Evolutionary conservation across 1,140 invertebrate species (phyloP).

Genomic region (Andrena cerasifolii): DNA sequence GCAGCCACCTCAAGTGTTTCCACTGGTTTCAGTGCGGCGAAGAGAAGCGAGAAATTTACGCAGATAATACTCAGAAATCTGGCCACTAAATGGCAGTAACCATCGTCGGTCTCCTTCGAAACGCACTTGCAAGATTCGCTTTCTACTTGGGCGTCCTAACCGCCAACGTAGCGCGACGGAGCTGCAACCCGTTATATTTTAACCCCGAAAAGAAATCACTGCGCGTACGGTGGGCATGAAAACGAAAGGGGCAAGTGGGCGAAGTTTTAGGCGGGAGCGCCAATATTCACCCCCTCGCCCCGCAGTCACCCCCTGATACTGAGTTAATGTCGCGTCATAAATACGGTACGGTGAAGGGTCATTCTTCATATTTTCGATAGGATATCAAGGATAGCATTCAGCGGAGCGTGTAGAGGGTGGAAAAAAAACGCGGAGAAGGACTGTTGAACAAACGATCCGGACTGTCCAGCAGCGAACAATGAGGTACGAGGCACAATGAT

Average conservation of each 20-base stretch:
- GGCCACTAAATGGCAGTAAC: no score
- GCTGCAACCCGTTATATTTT: background rate
- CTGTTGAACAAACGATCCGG: slow-evolving; percentile 44
- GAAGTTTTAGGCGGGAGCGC: background rate
- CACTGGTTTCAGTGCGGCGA: no score
- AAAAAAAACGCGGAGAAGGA: slow-evolving; percentile 10
- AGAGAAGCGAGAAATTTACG: no score
- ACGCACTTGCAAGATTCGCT: no score
- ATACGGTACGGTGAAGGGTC: slow-evolving; percentile 22
- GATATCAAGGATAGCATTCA: slow-evolving; percentile 19
- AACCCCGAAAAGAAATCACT: background rate
- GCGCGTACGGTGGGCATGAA: background rate
- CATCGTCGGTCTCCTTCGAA: no score
- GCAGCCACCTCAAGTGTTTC: no score
- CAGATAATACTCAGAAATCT: no score
- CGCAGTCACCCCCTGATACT: slow-evolving; percentile 8
- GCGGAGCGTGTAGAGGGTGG: background rate
- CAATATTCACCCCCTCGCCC: slow-evolving; percentile 21
- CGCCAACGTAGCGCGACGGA: background rate
- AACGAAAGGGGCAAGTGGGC: background rate
- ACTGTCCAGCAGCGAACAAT: slow-evolving; percentile 38
- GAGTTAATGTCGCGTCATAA: slow-evolving; percentile 22
- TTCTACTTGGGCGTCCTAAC: no score
- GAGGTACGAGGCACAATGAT: slow-evolving; percentile 42
- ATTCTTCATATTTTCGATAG: slow-evolving; percentile 46